These are phyloP conservation scores for Potorous gilbertii DNA, from an alignment of 2,797 vertebrate species.

Conservation along the genomic window DNA sequence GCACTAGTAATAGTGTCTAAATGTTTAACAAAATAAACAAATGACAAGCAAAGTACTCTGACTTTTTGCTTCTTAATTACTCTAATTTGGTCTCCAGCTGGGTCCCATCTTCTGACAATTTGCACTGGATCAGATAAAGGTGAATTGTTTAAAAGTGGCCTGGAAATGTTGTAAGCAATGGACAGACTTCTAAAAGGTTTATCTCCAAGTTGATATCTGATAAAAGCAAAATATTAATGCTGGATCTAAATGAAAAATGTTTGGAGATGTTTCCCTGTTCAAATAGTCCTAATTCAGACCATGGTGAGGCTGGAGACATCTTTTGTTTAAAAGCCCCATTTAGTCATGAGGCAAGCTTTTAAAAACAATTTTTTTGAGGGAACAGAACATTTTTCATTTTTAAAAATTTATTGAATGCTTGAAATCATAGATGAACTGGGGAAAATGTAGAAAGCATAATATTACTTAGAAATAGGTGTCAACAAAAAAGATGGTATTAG, in stretches of 20 bases:
- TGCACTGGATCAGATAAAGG: constrained; percentile 79
- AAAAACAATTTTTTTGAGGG: constrained; percentile 9
- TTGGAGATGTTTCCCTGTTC: constrained; percentile 48
- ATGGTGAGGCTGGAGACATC: constrained; percentile 9
- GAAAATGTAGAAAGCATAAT: not conserved
- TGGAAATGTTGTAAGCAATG: constrained; percentile 62
- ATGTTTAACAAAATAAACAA: constrained; percentile 77
- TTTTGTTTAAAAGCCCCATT: constrained; percentile 58
- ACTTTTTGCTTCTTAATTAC: constrained; percentile 67
- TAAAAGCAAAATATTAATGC: constrained; percentile 74
- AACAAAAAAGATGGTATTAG: not conserved
- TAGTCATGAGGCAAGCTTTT: constrained; percentile 19
- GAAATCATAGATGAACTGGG: constrained; percentile 14
- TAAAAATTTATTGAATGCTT: constrained; percentile 42
- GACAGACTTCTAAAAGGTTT: constrained; percentile 75
- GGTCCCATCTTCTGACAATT: constrained; percentile 70
- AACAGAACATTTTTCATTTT: constrained; percentile 24
- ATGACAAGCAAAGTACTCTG: constrained; percentile 51
- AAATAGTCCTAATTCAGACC: constrained; percentile 28
- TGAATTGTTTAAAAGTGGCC: constrained; percentile 72
- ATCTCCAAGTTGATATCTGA: constrained; percentile 66
- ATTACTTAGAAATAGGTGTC: not conserved
- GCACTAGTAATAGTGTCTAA: constrained; percentile 63
- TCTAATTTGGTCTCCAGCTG: constrained; percentile 76
- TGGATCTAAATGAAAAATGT: constrained; percentile 65